These are phyloP conservation scores for Heliconius melpomene DNA, from an alignment of 1,140 invertebrate genomes.

Conservation along the genomic window DNA sequence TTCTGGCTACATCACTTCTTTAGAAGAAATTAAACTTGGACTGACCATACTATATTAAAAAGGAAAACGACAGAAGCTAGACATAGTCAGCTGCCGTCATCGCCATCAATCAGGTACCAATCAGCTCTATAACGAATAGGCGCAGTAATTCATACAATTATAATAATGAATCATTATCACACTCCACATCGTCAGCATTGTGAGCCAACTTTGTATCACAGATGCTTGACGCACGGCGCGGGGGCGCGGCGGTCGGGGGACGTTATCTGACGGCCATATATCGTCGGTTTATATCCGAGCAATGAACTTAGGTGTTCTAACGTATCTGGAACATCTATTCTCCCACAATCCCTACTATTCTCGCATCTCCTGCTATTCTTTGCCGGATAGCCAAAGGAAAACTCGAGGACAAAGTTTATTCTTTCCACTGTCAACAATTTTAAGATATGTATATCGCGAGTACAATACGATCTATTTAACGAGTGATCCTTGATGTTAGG, in stretches of 20 bases:
- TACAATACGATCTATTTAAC: too few relatives aligned
- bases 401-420: too few relatives aligned
- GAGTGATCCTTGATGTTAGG: too few relatives aligned
- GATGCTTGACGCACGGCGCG: slow-evolving; percentile 21
- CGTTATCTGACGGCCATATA: slow-evolving; percentile 29
- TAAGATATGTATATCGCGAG: too few relatives aligned
- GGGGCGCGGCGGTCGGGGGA: background rate
- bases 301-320: slow-evolving; percentile 34
- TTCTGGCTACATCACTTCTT: background rate
- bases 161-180: slow-evolving; percentile 40
- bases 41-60: background rate
- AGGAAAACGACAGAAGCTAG: background rate
- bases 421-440: too few relatives aligned
- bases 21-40: background rate
- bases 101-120: background rate
- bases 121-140: background rate
- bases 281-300: slow-evolving; percentile 34
- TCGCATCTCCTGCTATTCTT: background rate
- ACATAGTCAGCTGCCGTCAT: background rate
- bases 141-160: slow-evolving; percentile 39
- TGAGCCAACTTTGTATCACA: slow-evolving; percentile 18
- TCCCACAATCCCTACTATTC: background rate
- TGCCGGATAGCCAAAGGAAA: background rate
- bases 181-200: slow-evolving; percentile 10
- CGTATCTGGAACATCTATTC: background rate